Conservation (phyloP, 1,140 invertebrate species). For the Ostrea denselamellosa region DNA sequence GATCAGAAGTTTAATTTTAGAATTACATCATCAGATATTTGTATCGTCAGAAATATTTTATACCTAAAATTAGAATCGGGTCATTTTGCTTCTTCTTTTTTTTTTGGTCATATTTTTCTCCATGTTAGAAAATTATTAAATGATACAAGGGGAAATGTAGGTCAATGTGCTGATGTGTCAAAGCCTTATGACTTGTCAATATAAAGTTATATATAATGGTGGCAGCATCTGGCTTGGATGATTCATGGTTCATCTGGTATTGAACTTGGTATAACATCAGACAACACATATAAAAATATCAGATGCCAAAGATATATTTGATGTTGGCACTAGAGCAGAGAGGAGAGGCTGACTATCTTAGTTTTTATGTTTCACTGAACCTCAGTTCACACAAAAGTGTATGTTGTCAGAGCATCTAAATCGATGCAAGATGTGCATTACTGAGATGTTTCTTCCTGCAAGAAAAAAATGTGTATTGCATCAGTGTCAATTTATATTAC, state of each 20-base stretch:
- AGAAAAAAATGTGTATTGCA: background rate
- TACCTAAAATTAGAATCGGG: background rate
- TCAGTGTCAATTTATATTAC: slow-evolving; percentile 72
- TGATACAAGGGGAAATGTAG: background rate
- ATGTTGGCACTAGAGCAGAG: slow-evolving; percentile 1
- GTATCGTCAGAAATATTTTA: background rate
- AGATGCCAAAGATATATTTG: slow-evolving; percentile 12
- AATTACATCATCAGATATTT: background rate
- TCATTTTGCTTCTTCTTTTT: background rate
- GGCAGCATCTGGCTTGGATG: slow-evolving; percentile 11
- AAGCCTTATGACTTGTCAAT: slow-evolving; percentile 8
- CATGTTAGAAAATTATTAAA: background rate
- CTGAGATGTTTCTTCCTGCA: background rate
- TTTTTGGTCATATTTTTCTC: background rate
- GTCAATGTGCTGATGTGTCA: slow-evolving; percentile 17
- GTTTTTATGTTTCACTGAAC: slow-evolving; percentile 4
- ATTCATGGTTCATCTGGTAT: slow-evolving; percentile 13
- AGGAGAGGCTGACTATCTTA: background rate
- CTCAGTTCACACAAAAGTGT: background rate
- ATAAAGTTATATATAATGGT: background rate
- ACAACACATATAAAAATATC: slow-evolving; percentile 1
- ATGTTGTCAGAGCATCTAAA: background rate
- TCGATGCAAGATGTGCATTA: background rate
- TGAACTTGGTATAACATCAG: background rate
- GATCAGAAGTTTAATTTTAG: slow-evolving; percentile 9